A percentile compares a stretch with the other conserved stretches of the same genome.
phyloP scores from a whole-genome alignment of 2,797 vertebrate genomes.

The Hephaestus fuliginosus region DNA sequence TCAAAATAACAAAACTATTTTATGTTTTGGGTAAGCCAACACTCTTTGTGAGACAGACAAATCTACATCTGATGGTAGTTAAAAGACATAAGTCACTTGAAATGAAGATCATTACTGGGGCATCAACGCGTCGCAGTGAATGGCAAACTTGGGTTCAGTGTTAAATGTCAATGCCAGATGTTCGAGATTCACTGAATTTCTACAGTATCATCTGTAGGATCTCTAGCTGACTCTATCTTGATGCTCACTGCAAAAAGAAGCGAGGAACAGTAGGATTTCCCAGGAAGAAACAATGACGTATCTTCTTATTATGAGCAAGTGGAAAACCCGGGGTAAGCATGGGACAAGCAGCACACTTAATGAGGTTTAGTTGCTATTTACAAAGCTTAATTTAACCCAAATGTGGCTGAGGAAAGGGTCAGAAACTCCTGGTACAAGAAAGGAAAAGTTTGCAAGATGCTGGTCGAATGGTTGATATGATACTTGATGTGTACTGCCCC shows the following conservation, averaged over 20 bases:
- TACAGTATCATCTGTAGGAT: not conserved
- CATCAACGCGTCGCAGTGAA: not conserved
- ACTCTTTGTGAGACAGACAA: conserved; percentile 18
- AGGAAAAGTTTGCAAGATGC: conserved; percentile 2
- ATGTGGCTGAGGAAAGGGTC: conserved; percentile 18
- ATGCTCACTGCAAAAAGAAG: not conserved
- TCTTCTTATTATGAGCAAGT: not conserved
- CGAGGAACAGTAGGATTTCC: not conserved
- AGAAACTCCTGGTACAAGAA: not conserved
- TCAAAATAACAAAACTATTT: conserved; percentile 57
- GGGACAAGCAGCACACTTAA: conserved; percentile 11
- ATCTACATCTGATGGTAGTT: conserved; percentile 35
- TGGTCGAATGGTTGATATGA: not conserved
- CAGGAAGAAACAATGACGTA: not conserved
- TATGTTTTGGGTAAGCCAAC: conserved; percentile 36
- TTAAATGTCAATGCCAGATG: not conserved
- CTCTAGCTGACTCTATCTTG: not conserved
- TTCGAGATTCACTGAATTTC: not conserved
- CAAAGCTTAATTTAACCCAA: conserved; percentile 25
- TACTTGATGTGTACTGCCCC: conserved; percentile 56
- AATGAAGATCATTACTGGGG: conserved; percentile 36
- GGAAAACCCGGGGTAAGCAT: not conserved
- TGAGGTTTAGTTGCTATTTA: conserved; percentile 19
- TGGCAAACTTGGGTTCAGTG: not conserved
- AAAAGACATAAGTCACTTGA: conserved; percentile 31